Evolutionary conservation across 2,888 invertebrate genomes (phyloP), one percentile per base, ranked within the genome.

Genomic region (Leptarthrus brevirostris): DNA sequence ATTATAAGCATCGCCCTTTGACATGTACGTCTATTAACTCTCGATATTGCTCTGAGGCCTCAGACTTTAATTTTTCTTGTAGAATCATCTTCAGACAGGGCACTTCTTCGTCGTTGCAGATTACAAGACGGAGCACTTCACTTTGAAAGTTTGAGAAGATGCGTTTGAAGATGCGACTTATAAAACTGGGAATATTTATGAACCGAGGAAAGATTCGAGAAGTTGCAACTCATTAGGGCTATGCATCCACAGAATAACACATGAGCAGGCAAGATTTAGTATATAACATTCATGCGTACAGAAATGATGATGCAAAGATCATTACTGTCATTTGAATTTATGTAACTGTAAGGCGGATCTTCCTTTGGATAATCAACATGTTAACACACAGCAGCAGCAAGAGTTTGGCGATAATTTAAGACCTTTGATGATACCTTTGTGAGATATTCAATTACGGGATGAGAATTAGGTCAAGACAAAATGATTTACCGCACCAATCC

Each of bases 11-110:
- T 56, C 56, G 56, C 56, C 56, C 56, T 56, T 56, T 56, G 56
- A 56, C 56, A 56, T 56, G 26, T 16, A 56, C 30, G 56, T 56
- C 56, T 56, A 56, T 56, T 56, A 56, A 56, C 56, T 56, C 34
- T 56, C 26, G 56, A 30, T 56, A 30, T 56, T 56, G 30, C 56
- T 56, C 56, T 30, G 30, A 6, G 56, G 34, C 56, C 6, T 56
- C 3, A 30, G 56, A 56, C 14, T 26, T 56, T 16, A 26, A 56
- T 56, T 56, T 56, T 56, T 56, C 56, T 30, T 56, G 34, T 26
- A 26, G 30, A 56, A 26, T 56, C 56, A 56, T 56, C 56, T 56
- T 12, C 56, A 56, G 56, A 30, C 56, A 56, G 30, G 56, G 56
- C 30, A 56, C 2, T 56, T 56, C 30, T 56, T 30, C 56, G 16